Percentiles rank a stretch among this genome's conserved stretches.
phyloP scores from a whole-genome alignment of 2,888 invertebrate genomes.

The Mechanitis messenoides region DNA sequence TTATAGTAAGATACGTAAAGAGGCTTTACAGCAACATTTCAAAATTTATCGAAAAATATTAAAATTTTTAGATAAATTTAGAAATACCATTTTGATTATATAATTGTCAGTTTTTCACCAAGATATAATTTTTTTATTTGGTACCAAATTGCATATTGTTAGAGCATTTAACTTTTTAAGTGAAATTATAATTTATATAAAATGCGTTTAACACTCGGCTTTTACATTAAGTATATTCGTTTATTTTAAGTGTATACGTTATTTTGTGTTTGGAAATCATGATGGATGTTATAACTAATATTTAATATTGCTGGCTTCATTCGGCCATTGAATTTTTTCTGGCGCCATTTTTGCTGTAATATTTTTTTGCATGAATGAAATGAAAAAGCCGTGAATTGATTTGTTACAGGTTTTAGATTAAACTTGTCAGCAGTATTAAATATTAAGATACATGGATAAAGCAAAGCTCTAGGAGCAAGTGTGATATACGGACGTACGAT shows the following conservation, averaged over 20 bases:
- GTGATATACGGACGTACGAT: conserved; percentile 25
- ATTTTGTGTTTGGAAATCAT: neutral
- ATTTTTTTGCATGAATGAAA: neutral
- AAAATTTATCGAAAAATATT: neutral
- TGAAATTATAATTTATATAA: neutral
- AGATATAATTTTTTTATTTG: neutral
- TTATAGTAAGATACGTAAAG: neutral
- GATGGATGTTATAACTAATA: neutral
- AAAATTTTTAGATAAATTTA: too few species aligned
- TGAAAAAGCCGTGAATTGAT: neutral
- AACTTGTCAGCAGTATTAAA: conserved; percentile 17
- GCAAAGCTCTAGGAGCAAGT: conserved; percentile 21
- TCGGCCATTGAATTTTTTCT: neutral
- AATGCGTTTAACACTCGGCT: neutral
- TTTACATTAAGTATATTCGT: neutral
- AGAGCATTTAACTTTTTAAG: conserved; percentile 1
- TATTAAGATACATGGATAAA: conserved; percentile 7
- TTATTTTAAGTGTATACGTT: neutral
- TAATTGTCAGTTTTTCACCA: neutral
- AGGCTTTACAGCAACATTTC: neutral
- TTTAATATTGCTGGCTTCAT: conserved; percentile 2
- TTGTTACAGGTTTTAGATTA: neutral
- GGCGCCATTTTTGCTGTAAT: neutral
- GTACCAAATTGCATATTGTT: neutral
- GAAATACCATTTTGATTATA: neutral